Base-by-base conservation (phyloP, 2,797 vertebrate species). In the Antennarius maculatus region DNA sequence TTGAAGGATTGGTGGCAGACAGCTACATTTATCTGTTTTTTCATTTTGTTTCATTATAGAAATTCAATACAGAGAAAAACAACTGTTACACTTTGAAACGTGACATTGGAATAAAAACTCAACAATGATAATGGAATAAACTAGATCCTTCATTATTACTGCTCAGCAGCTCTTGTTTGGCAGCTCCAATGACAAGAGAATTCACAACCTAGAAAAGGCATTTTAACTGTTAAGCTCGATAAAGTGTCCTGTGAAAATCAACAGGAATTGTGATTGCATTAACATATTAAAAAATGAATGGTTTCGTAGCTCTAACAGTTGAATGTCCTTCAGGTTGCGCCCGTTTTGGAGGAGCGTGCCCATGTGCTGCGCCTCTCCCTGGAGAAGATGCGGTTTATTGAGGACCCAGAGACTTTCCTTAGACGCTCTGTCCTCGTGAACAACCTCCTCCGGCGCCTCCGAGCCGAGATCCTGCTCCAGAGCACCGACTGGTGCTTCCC, bases 381-480 rank as follows among this genome's bases (percentile, higher is more conserved):
- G 89, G 96, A 98, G 83, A 99, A 99, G 89, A 94, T 99, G 69
- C 95, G 96, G 59, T 97, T 97, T 84, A 97, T 98, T 0, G 97
- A 98, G 0, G 97, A 98, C 74, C 97, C 97, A 0, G 97, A 98
- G 80, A 95, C 96, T 23, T 98, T 98, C 81, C 93, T 99, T 58
- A 93, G 97, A 2, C 95, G 97, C 77, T 98, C 97, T 0, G 97
- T 99, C 68, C 96, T 99, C 4, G 97, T 99, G 28, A 99, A 99
- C 90, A 99, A 99, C 66, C 92, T 99, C 47, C 95, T 99, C 79
- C 95, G 96, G 11, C 94, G 96, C 66, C 95, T 99, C 79, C 94
- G 97, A 0, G 93, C 96, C 0, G 97, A 98, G 77, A 98, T 98
- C 70, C 86, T 98, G 74, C 94, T 96, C 87, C 96, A 98, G 91